A percentile compares a stretch with the other conserved stretches of the same genome.
Evolutionary conservation across 1,140 invertebrate species (phyloP).

Genomic region (Meloidogyne floridensis): DNA sequence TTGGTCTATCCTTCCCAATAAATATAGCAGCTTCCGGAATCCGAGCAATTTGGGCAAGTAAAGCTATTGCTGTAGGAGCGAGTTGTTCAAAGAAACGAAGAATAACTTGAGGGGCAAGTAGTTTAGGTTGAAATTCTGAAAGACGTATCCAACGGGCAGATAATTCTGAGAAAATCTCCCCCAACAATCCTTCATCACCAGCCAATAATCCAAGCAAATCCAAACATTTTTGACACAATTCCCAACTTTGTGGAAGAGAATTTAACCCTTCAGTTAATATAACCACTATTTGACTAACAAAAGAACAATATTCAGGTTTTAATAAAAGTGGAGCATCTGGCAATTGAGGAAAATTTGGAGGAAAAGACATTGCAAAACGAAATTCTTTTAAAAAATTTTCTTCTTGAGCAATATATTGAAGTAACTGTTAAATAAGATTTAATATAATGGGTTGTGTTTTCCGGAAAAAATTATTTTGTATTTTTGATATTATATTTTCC

Average conservation of each 20-base stretch:
- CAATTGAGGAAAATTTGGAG: conserved; percentile 10
- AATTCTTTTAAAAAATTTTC: not conserved
- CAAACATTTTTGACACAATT: conserved; percentile 28
- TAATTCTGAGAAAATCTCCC: conserved; percentile 19
- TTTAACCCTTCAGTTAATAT: conserved; percentile 11
- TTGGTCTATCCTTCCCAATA: conserved; percentile 13
- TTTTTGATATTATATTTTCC: too few relatives aligned
- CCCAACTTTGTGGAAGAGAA: conserved; percentile 6
- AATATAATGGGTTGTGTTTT: not conserved
- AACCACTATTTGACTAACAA: conserved; percentile 16
- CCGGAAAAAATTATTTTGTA: too few relatives aligned
- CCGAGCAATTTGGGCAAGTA: conserved; percentile 27
- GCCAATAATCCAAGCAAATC: conserved; percentile 18
- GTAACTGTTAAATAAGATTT: not conserved
- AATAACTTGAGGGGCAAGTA: conserved; percentile 30
- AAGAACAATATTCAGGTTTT: conserved; percentile 15
- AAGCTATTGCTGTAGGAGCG: conserved; percentile 2
- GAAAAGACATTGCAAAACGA: not conserved
- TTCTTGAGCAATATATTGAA: conserved; percentile 22
- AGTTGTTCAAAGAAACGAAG: conserved; percentile 32
- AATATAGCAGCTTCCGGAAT: conserved; percentile 27
- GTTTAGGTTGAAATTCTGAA: conserved; percentile 1
- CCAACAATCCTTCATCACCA: conserved; percentile 22
- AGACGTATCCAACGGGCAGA: conserved; percentile 4
- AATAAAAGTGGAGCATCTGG: not conserved